Evolutionary conservation across 2,888 invertebrate species (phyloP).

Genomic region (Exocentrus adspersus): DNA sequence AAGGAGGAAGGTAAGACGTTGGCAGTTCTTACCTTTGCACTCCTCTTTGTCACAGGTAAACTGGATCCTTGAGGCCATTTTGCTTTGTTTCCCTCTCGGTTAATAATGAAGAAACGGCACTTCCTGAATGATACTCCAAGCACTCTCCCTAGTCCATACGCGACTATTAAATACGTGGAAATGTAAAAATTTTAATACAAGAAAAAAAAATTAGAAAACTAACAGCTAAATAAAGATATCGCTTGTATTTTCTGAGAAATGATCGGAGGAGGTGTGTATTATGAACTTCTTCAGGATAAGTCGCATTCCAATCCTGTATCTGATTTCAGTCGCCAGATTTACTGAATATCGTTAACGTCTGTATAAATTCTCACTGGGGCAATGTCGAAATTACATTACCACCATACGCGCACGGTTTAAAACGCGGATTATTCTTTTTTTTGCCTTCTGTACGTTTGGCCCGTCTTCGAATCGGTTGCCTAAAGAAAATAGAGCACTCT

Average conservation of each 20-base stretch:
- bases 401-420: not conserved
- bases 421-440: not conserved
- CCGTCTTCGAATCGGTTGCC: conserved; percentile 20
- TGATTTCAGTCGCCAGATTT: conserved; percentile 70
- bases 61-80: conserved; percentile 43
- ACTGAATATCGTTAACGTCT: conserved; percentile 42
- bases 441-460: not conserved
- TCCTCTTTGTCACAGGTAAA: conserved; percentile 41
- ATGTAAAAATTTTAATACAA: conserved; percentile 12
- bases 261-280: conserved; percentile 81
- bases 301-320: conserved; percentile 80
- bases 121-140: conserved; percentile 37
- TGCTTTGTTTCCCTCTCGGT: conserved; percentile 27
- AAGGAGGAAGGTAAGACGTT: not conserved
- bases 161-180: conserved; percentile 16
- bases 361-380: conserved; percentile 13
- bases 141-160: conserved; percentile 18
- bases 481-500: not conserved
- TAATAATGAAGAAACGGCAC: conserved; percentile 41
- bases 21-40: conserved; percentile 48
- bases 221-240: conserved; percentile 27
- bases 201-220: conserved; percentile 32
- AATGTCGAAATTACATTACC: conserved; percentile 35
- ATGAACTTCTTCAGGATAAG: conserved; percentile 77
- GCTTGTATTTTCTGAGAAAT: conserved; percentile 71